Evolutionary conservation across 2,797 vertebrate genomes (phyloP).

Genomic region (Mallotus villosus): DNA sequence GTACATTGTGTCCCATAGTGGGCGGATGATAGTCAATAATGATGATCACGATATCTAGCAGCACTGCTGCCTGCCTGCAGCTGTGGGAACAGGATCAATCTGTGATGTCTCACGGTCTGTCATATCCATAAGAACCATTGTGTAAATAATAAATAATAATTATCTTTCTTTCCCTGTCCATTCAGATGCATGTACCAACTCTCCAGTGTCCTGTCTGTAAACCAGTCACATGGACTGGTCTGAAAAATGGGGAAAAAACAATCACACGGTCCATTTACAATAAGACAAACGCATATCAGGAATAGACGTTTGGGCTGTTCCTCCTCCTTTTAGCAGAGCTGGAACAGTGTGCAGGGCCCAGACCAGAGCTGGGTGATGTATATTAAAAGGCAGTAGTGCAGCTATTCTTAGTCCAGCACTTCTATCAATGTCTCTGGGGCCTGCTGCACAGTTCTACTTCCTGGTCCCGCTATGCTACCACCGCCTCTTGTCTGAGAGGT

Average conservation of each 20-base stretch:
- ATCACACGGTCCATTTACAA: not conserved
- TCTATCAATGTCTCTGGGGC: conserved; percentile 9
- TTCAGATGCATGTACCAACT: not conserved
- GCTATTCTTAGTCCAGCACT: conserved; percentile 47
- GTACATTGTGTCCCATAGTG: too few species aligned
- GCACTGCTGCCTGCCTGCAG: too few species aligned
- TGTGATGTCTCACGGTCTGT: too few species aligned
- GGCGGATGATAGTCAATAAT: too few species aligned
- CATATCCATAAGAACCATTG: too few species aligned
- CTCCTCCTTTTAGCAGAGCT: conserved; percentile 31
- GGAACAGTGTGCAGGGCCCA: conserved; percentile 6
- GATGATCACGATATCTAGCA: too few species aligned
- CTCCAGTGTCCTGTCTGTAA: not conserved
- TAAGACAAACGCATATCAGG: not conserved
- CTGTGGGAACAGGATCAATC: too few species aligned
- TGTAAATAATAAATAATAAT: too few species aligned
- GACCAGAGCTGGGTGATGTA: conserved; percentile 41
- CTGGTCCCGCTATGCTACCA: too few species aligned
- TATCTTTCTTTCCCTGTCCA: not conserved
- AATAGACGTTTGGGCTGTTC: conserved; percentile 20
- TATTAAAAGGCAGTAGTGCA: conserved; percentile 45
- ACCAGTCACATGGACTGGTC: not conserved
- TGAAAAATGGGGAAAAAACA: not conserved
- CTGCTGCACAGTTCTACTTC: conserved; percentile 11
- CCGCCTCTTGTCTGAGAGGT: too few species aligned